These are phyloP conservation scores for Siniperca scherzeri DNA, from an alignment of 2,797 vertebrate genomes.

Conservation along the genomic window DNA sequence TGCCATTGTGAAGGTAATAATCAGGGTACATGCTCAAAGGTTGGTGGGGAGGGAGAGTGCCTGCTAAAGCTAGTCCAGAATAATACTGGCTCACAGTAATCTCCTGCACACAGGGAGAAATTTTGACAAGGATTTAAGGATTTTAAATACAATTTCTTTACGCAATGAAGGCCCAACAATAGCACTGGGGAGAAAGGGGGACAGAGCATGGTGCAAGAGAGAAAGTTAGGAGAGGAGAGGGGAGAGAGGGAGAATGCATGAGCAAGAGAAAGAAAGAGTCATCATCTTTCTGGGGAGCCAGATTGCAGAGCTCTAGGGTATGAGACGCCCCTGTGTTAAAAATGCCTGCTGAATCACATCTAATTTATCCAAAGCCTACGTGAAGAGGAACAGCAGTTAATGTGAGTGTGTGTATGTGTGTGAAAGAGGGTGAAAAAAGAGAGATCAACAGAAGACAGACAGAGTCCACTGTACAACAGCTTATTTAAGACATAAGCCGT, in stretches of 20 bases:
- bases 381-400: slow-evolving; percentile 46
- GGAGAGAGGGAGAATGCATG: slow-evolving; percentile 16
- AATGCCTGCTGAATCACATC: slow-evolving; percentile 72
- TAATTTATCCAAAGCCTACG: slow-evolving; percentile 70
- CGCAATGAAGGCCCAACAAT: slow-evolving; percentile 66
- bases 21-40: slow-evolving; percentile 70
- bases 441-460: slow-evolving; percentile 39
- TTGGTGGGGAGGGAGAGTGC: slow-evolving; percentile 72
- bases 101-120: slow-evolving; percentile 77
- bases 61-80: slow-evolving; percentile 78
- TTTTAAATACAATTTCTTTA: slow-evolving; percentile 82
- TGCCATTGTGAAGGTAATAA: slow-evolving; percentile 76
- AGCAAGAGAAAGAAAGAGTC: slow-evolving; percentile 65
- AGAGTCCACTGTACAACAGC: slow-evolving; percentile 30
- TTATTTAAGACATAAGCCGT: slow-evolving; percentile 68
- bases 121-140: slow-evolving; percentile 83
- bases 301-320: slow-evolving; percentile 73
- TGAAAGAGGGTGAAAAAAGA: not conserved
- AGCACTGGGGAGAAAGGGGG: slow-evolving; percentile 44
- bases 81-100: slow-evolving; percentile 79
- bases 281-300: slow-evolving; percentile 72
- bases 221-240: slow-evolving; percentile 39
- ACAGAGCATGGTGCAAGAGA: slow-evolving; percentile 30
- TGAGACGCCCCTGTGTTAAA: slow-evolving; percentile 70
- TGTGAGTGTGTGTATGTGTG: slow-evolving; percentile 3